Conservation (phyloP, 2,113 vertebrate genomes). For the Hylia prasina region DNA sequence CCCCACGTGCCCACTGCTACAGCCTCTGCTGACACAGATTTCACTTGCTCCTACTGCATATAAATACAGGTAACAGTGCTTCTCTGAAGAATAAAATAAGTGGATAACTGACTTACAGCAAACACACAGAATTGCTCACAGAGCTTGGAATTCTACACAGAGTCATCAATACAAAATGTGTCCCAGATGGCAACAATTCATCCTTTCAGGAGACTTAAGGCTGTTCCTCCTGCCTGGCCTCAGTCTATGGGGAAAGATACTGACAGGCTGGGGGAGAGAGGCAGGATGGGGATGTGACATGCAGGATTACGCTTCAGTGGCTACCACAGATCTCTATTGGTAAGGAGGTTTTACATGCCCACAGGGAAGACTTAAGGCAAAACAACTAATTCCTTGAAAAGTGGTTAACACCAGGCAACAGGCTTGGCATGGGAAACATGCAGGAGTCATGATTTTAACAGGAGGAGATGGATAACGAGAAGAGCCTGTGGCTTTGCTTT, state of each 20-base stretch:
- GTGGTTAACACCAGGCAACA: neutral
- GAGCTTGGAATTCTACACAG: neutral
- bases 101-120: neutral
- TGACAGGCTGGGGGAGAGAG: neutral
- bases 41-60: neutral
- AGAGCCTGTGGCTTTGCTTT: neutral
- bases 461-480: neutral
- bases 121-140: neutral
- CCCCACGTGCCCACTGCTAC: neutral
- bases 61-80: neutral
- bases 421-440: neutral
- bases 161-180: neutral
- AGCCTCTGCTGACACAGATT: neutral
- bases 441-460: neutral
- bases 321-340: neutral
- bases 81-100: neutral
- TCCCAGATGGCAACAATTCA: neutral
- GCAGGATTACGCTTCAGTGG: neutral
- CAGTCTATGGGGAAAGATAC: neutral
- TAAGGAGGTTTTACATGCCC: slow-evolving; percentile 8
- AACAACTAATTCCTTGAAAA: slow-evolving; percentile 26
- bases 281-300: neutral
- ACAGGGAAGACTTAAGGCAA: slow-evolving; percentile 1
- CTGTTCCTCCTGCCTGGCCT: neutral
- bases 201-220: neutral